Base-by-base conservation (phyloP, 2,113 vertebrate species). In the Orthonyx spaldingii region DNA sequence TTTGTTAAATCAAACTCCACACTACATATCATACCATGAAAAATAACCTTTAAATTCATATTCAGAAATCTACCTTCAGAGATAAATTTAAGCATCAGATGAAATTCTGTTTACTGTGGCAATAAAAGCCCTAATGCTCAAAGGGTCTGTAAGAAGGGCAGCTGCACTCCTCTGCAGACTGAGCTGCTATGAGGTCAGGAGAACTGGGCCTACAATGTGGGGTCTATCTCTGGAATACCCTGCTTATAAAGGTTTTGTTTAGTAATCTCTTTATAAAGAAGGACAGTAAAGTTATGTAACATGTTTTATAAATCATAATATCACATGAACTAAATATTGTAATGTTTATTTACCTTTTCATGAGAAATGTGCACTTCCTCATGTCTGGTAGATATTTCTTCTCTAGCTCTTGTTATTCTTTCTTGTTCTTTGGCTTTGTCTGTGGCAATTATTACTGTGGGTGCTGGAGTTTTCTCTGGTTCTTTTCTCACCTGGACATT, bases 391-490 rank as follows among this genome's bases (percentile, higher is more conserved):
- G 92, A 84, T 66, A 98, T 72, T 89, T 97, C 97, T 98, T 98
- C 98, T 98, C 95, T 97, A 71, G 97, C 94, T 97, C 93, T 97
- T 87, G 93, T 93, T 96, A 98, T 95, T 82, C 94, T 83, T 95
- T 98, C 98, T 93, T 98, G 95, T 53, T 98, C 97, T 89, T 97
- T 98, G 88, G 75, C 50, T 98, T 97, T 97, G 19, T 98, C 98
- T 44, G 97, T 70, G 24, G 98, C 94, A 78, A 98, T 96, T 97
- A 96, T 90, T 86, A 97, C 97, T 78, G 96, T 97, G 14, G 97
- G 96, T 74, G 97, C 61, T 65, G 98, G 95, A 75, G 89, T 91
- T 93, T 97, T 98, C 79, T 97, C 98, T 24, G 96, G 94, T 97
- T 98, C 98, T 63, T 98, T 98, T 97, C 89, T 97, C 57, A 97